These are phyloP conservation scores for Buphagus erythrorhynchus DNA, from an alignment of 2,797 vertebrate genomes.

Conservation along the genomic window DNA sequence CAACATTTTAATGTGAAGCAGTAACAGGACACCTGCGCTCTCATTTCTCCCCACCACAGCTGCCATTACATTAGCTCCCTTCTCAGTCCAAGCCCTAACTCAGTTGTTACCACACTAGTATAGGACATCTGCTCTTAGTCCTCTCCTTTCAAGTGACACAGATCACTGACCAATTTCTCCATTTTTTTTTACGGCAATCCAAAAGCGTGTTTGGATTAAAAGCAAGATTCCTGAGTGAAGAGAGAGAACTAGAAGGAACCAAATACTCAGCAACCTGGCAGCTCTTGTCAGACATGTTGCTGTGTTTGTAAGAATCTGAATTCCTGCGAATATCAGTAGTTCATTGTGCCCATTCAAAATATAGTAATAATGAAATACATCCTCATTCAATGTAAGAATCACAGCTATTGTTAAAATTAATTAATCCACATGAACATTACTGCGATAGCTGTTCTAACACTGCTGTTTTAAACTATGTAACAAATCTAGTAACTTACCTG, in stretches of 20 bases:
- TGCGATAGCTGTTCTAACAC: background rate
- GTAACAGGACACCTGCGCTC: background rate
- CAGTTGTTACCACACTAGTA: background rate
- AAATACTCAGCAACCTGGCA: background rate
- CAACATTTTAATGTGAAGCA: background rate
- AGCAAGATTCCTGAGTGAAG: background rate
- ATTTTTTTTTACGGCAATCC: background rate
- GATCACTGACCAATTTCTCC: background rate
- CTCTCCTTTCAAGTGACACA: background rate
- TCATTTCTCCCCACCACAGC: background rate
- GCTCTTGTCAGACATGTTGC: background rate
- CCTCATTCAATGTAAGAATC: background rate
- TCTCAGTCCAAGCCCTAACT: background rate
- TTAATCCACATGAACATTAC: background rate
- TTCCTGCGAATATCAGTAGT: background rate
- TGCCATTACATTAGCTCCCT: background rate
- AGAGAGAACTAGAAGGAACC: background rate
- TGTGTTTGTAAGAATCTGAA: background rate
- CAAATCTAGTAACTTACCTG: slow-evolving; percentile 79
- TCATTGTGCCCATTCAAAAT: background rate
- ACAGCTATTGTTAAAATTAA: background rate
- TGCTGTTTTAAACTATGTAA: background rate
- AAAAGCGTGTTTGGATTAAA: background rate
- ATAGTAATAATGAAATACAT: background rate
- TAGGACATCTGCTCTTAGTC: background rate